Base-by-base conservation (phyloP, 2,113 vertebrate species). In the Anthoscopus minutus region DNA sequence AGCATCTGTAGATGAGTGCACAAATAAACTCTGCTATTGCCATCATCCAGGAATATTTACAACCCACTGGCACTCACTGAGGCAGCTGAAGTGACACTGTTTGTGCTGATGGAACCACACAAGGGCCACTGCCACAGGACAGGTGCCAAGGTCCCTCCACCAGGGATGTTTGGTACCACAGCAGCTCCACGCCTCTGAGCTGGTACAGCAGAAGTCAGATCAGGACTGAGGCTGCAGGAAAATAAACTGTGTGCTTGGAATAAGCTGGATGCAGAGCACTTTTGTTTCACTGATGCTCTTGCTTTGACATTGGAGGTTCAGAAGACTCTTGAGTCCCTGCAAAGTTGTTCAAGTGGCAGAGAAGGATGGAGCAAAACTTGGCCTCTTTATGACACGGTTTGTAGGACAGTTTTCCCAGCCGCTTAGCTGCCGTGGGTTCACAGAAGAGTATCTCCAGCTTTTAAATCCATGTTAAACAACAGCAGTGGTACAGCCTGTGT, bases 181-280 rank as follows among this genome's bases (percentile, higher is more conserved):
- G n/a, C 3, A 60, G 44, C 51, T 85, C 70, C 79, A 50, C 1
- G 0, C 13, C 18, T 16, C 35, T 35, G 22, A 18, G 40, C 0
- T 45, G 66, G 61, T 27, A 48, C 54, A 82, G 79, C 58, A 45
- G 9, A 88, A 82, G 24, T 25, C 54, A 33, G 10, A 65, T 30
- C 45, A 77, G 66, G 37, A 42, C 14, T 1, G 4, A 81, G 66
- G 66, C 40, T 91, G 40, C 45, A 82, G 74, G 69, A 67, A 65
- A 79, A 91, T 24, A 42, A 91, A 13, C 33, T 1, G 13, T 1
- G 44, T 3, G 5, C n/a, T 76, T 0, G 0, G 40, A 90, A 60
- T 21, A 60, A 76, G 13, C 24, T 45, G 31, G 50, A 73, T n/a
- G 47, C n/a, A 71, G 71, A 91, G 33, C 7, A 58, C 15, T 76